Conservation (phyloP, 2,888 invertebrate species). For the Dicyrtomina minuta region DNA sequence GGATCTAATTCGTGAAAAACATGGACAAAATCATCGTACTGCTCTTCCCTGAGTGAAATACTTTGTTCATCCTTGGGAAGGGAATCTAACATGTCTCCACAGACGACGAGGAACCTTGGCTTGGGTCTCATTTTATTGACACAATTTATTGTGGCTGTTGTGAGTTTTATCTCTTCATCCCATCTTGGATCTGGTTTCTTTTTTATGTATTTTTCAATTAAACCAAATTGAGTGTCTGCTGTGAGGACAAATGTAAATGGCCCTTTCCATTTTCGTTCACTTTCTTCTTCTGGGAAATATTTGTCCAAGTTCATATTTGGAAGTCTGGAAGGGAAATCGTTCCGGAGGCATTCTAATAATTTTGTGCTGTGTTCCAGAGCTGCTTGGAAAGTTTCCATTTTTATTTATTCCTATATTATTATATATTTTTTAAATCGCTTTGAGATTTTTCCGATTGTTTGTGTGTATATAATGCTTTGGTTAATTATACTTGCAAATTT, state of each 20-base stretch:
- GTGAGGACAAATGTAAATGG: conserved; percentile 60
- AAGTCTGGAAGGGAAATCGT: conserved; percentile 10
- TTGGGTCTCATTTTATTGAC: conserved; percentile 58
- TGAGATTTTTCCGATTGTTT: too few species aligned
- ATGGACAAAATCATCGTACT: conserved; percentile 56
- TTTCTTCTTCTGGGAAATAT: conserved; percentile 21
- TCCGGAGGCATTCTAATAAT: background rate
- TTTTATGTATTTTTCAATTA: conserved; percentile 56
- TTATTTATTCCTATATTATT: background rate
- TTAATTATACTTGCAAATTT: too few species aligned
- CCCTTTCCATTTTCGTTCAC: conserved; percentile 56
- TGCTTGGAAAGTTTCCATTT: conserved; percentile 8
- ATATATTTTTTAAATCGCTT: too few species aligned
- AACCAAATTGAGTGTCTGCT: conserved; percentile 60
- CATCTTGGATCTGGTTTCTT: conserved; percentile 55
- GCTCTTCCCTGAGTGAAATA: conserved; percentile 49
- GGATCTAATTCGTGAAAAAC: conserved; percentile 56
- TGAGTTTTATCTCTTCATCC: conserved; percentile 58
- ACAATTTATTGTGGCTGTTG: conserved; percentile 56
- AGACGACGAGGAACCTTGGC: conserved; percentile 59
- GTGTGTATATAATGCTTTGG: too few species aligned
- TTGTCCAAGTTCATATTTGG: conserved; percentile 24
- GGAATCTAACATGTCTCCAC: conserved; percentile 60
- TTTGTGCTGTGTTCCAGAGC: background rate
- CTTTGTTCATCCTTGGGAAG: conserved; percentile 55